Percentiles rank a stretch among this genome's conserved stretches.
Evolutionary conservation across 2,797 vertebrate genomes (phyloP).

Genomic region (Alauda arvensis): DNA sequence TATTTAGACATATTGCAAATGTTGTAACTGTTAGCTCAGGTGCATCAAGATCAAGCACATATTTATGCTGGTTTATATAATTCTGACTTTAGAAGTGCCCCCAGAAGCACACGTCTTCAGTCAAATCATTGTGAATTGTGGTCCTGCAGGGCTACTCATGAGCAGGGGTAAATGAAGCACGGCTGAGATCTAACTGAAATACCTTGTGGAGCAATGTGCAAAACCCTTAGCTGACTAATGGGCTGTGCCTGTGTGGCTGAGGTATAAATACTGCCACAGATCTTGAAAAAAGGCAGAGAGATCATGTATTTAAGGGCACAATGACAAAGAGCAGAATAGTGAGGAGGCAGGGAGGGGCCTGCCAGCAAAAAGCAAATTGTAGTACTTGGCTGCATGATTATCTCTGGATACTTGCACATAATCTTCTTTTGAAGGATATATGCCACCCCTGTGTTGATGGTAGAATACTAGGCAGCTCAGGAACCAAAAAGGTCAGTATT

Average conservation of each 20-base stretch:
- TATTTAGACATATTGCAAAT: not conserved
- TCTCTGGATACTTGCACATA: not conserved
- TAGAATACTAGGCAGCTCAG: not conserved
- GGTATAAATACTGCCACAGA: not conserved
- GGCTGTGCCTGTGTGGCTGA: not conserved
- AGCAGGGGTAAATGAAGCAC: not conserved
- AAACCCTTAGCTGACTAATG: not conserved
- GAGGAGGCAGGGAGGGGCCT: not conserved
- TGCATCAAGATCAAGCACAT: not conserved
- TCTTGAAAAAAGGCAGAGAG: not conserved
- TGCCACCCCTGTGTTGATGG: not conserved
- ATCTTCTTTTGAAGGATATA: not conserved
- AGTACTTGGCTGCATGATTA: not conserved
- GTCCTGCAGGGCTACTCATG: not conserved
- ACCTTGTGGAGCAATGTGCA: not conserved
- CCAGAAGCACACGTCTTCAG: not conserved
- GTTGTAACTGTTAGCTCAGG: not conserved
- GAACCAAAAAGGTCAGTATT: not conserved
- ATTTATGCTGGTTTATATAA: not conserved
- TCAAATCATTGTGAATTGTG: not conserved
- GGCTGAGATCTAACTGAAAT: not conserved
- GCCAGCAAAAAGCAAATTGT: not conserved
- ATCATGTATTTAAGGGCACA: not conserved
- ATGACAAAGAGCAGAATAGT: not conserved
- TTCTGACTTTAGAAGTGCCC: not conserved